Base-by-base conservation (phyloP, 2,797 vertebrate genomes). In the Pampus argenteus region DNA sequence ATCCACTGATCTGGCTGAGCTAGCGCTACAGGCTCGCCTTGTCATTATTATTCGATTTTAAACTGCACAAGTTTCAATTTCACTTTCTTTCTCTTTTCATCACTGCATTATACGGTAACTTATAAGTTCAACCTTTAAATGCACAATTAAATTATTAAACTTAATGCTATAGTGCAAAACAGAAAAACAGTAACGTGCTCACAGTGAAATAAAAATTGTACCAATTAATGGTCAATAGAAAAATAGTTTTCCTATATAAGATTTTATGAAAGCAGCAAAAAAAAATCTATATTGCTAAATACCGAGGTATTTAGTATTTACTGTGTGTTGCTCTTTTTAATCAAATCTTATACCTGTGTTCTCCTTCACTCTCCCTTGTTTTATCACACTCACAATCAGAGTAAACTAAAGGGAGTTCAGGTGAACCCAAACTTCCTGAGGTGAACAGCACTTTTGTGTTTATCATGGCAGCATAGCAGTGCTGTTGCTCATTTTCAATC, bases 401-500 rank as follows among this genome's bases (percentile, higher is more conserved):
- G 4, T 25, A 17, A 29, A 38, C 14, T 28, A 38, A 17, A 42
- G 23, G 6, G 9, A 29, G 17, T 5, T 45, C 5, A 65, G 20
- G 65, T 25, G 0, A 13, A 42, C 11, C 20, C n/a, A 6, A 60
- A 29, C n/a, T 18, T 13, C 18, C 45, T 49, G 44, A 34, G 55
- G 36, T 25, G 36, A 44, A 10, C 14, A 11, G 15, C 22, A 18
- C 17, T n/a, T 34, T 38, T 76, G 13, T 25, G 47, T 44, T 20
- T 20, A 29, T 52, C 25, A 42, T 54, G 23, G 62, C 1, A 34
- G 34, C 11, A 13, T 2, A 11, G 22, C 44, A 52, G 18, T 14
- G 9, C 29, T 49, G 9, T 62, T 45, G 14, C n/a, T 69, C 17
- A 38, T 10, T 10, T 18, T 55, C 68, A 57, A 55, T 14, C 18